Percentiles rank a stretch among this genome's conserved stretches.
These are phyloP conservation scores for Gryllus longicercus DNA, from an alignment of 2,888 invertebrate species.

Conservation along the genomic window DNA sequence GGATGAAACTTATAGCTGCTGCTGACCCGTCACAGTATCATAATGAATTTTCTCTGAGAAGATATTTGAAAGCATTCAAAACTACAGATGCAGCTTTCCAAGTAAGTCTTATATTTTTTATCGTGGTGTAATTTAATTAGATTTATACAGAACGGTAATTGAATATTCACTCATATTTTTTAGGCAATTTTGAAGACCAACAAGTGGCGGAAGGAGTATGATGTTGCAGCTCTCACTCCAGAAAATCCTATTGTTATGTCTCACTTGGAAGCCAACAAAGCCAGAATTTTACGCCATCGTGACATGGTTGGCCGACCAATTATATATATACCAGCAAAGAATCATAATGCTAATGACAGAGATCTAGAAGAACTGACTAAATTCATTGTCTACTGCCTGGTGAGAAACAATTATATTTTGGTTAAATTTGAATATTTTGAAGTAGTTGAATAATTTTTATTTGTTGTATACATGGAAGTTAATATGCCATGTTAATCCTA, in stretches of 20 bases:
- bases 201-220: slow-evolving; percentile 74
- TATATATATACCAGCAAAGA: slow-evolving; percentile 73
- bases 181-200: slow-evolving; percentile 74
- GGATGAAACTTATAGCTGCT: slow-evolving; percentile 68
- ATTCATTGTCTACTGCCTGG: slow-evolving; percentile 73
- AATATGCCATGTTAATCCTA: too few species aligned
- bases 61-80: slow-evolving; percentile 72
- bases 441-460: too few species aligned
- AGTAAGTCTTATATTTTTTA: slow-evolving; percentile 47
- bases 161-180: slow-evolving; percentile 42
- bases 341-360: slow-evolving; percentile 65
- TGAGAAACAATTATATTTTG: slow-evolving; percentile 45
- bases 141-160: neutral
- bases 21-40: slow-evolving; percentile 73
- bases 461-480: too few species aligned
- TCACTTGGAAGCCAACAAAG: slow-evolving; percentile 59
- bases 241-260: slow-evolving; percentile 55
- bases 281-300: slow-evolving; percentile 65
- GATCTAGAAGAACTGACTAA: slow-evolving; percentile 73
- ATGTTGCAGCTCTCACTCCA: slow-evolving; percentile 57
- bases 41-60: slow-evolving; percentile 66
- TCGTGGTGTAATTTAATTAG: neutral
- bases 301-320: slow-evolving; percentile 72
- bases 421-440: too few species aligned
- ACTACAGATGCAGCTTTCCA: slow-evolving; percentile 70